Base-by-base conservation (phyloP, 2,888 invertebrate species). In the Mesorhabditis belari region DNA sequence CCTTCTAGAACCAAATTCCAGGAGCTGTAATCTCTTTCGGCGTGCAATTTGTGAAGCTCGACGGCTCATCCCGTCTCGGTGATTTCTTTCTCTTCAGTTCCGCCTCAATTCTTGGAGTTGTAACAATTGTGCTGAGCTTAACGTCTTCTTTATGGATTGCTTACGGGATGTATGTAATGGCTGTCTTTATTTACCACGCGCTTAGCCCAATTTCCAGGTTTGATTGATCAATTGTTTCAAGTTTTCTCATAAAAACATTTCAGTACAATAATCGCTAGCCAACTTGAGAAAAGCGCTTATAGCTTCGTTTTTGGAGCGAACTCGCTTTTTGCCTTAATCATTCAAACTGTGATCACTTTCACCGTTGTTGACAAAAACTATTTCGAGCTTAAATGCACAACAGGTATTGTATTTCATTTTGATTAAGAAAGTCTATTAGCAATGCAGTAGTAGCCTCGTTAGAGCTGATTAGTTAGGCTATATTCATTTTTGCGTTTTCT, bases 221-320 rank as follows among this genome's bases (percentile, higher is more conserved):
- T 35, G 17, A 35, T 17, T n/a, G n/a, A n/a, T n/a, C n/a, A n/a
- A n/a, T n/a, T n/a, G n/a, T n/a, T n/a, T n/a, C n/a, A n/a, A n/a
- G n/a, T n/a, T n/a, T n/a, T n/a, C n/a, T n/a, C 6, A 35, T 35
- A 35, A 23, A n/a, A 49, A 19, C 12, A 56, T 62, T 81, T 35
- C 75, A 92, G 91, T 81, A 88, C 89, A 54, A 91, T 92, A 84
- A 89, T 94, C 58, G 92, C 93, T 0, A 87, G 88, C 65, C 85
- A 88, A 66, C 85, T 94, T 64, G 85, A 87, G 59, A 88, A 89
- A 73, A 90, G 91, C 57, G 90, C 90, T 82, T 92, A 90, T 81
- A 92, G 91, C 0, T 84, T 94, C 4, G 88, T 94, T 68, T 93
- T 93, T 82, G 93, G 93, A 3, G 86, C 91, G 69, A 93, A 92